Conservation (phyloP, 2,113 vertebrate genomes). For the Pimephales promelas region DNA sequence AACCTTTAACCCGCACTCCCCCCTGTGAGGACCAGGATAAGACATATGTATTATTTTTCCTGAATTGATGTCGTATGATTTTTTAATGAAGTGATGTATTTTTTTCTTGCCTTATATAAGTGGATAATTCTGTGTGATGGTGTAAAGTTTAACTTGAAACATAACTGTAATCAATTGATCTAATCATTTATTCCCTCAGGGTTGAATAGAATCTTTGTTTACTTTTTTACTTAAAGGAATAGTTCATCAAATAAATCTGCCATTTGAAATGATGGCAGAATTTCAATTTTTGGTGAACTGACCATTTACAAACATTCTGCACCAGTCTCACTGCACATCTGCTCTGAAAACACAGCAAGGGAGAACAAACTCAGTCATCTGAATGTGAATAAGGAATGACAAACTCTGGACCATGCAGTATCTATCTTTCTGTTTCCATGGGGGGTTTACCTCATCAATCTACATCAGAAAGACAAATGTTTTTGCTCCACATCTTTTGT, state of each 20-base stretch:
- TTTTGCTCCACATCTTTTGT: background rate
- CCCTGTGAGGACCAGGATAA: background rate
- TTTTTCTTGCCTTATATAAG: conserved; percentile 18
- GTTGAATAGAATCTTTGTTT: background rate
- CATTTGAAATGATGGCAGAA: background rate
- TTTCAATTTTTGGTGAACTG: background rate
- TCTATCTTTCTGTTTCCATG: conserved; percentile 13
- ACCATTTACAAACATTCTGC: background rate
- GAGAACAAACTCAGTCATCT: conserved; percentile 29
- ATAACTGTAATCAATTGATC: background rate
- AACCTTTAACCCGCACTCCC: no score
- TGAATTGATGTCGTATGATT: background rate
- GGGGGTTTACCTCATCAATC: conserved; percentile 44
- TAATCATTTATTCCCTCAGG: background rate
- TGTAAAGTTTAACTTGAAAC: background rate
- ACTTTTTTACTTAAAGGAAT: background rate
- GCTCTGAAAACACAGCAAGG: background rate
- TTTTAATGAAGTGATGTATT: background rate
- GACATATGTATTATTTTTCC: background rate
- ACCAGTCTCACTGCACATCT: background rate
- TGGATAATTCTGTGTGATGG: background rate
- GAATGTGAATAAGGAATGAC: conserved; percentile 64
- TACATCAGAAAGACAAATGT: conserved; percentile 29
- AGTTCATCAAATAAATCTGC: background rate
- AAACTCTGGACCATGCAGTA: conserved; percentile 60